These are phyloP conservation scores for Neolamprologus variostigma DNA, from an alignment of 2,113 vertebrate species.

Conservation along the genomic window DNA sequence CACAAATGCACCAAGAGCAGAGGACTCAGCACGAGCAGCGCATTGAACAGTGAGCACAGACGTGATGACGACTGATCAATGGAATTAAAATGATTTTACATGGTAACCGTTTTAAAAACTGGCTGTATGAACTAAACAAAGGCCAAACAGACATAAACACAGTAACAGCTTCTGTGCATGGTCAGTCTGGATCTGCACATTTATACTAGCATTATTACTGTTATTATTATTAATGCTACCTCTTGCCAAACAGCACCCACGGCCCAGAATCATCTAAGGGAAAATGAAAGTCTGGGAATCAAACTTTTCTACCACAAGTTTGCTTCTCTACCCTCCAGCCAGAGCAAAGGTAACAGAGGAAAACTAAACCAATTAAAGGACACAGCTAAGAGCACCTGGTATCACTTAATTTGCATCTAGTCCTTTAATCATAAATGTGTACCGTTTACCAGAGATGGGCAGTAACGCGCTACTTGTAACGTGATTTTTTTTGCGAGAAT, in stretches of 20 bases:
- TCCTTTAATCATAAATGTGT: neutral
- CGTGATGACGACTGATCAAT: fast-evolving
- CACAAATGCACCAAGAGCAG: neutral
- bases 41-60: neutral
- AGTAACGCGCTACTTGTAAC: no score
- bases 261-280: neutral
- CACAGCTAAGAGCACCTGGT: neutral
- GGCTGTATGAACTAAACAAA: neutral
- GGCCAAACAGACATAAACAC: fast-evolving
- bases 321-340: neutral
- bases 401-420: neutral
- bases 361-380: neutral
- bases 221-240: neutral
- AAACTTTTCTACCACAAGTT: neutral
- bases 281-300: neutral
- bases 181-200: neutral
- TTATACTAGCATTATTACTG: neutral
- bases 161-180: fast-evolving
- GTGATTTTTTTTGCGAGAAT: fast-evolving
- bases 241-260: neutral
- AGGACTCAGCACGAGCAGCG: neutral
- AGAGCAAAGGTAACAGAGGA: neutral
- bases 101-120: neutral
- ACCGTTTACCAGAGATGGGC: fast-evolving
- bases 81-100: neutral